phyloP scores from a whole-genome alignment of 1,140 invertebrate species.

The Globodera ellingtonae region DNA sequence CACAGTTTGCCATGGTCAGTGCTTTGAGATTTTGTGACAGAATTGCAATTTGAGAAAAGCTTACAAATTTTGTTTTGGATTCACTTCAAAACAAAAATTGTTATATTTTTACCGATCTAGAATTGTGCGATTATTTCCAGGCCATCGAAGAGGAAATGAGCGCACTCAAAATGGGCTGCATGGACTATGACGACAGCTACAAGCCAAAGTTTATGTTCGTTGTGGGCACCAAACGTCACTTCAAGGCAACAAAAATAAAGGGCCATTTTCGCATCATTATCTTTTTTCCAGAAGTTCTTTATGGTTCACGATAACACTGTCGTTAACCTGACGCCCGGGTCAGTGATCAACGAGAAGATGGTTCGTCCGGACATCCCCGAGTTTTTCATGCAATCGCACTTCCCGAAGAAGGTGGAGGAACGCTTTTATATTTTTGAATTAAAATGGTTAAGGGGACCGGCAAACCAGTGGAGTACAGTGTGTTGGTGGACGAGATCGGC shows the following conservation, averaged over 20 bases:
- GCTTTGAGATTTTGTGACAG: conserved; percentile 1
- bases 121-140: conserved; percentile 26
- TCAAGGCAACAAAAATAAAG: conserved; percentile 25
- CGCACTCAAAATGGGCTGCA: conserved; percentile 39
- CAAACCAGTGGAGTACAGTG: conserved; percentile 38
- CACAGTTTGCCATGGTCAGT: conserved; percentile 42
- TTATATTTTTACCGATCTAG: neutral
- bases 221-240: conserved; percentile 45
- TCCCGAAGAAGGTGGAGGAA: conserved; percentile 35
- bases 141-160: conserved; percentile 43
- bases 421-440: neutral
- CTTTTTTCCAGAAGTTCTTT: conserved; percentile 34
- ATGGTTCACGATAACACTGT: conserved; percentile 21
- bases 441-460: conserved; percentile 30
- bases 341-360: conserved; percentile 43
- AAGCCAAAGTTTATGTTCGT: conserved; percentile 48
- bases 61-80: too few species aligned
- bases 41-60: too few species aligned
- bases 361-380: conserved; percentile 37
- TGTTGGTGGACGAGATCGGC: conserved; percentile 34
- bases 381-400: conserved; percentile 51
- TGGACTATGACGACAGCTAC: conserved; percentile 34
- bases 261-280: neutral
- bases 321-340: conserved; percentile 29
- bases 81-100: too few species aligned